These are phyloP conservation scores for Perca flavescens DNA, from an alignment of 2,113 vertebrate species.

Conservation along the genomic window DNA sequence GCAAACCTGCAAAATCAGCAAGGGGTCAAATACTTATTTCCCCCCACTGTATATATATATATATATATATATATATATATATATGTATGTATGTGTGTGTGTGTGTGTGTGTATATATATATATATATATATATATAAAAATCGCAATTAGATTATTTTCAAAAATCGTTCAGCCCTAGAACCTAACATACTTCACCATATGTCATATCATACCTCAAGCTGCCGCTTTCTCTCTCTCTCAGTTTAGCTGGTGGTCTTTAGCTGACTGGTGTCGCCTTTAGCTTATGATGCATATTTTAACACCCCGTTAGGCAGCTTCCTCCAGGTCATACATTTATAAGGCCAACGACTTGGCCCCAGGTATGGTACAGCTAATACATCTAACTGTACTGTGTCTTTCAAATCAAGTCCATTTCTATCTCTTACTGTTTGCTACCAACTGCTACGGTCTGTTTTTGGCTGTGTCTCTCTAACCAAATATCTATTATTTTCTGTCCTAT, in stretches of 20 bases:
- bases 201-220: neutral
- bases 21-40: too few species aligned
- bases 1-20: too few species aligned
- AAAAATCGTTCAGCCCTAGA: too few species aligned
- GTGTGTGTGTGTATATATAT: too few species aligned
- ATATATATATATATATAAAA: too few species aligned
- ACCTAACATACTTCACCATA: neutral
- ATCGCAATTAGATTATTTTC: too few species aligned
- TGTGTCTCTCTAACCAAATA: conserved; percentile 2
- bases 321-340: conserved; percentile 13
- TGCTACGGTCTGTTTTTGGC: neutral
- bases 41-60: too few species aligned
- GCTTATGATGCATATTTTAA: conserved; percentile 3
- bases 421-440: neutral
- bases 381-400: neutral
- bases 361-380: neutral
- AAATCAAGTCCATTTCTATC: neutral
- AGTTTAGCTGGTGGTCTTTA: neutral
- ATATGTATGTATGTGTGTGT: too few species aligned
- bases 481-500: neutral
- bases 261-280: neutral
- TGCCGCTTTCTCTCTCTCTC: neutral
- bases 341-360: neutral
- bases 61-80: too few species aligned
- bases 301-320: neutral